Evolutionary conservation across 2,888 invertebrate species (phyloP).

Genomic region (Perizoma affinitatum): DNA sequence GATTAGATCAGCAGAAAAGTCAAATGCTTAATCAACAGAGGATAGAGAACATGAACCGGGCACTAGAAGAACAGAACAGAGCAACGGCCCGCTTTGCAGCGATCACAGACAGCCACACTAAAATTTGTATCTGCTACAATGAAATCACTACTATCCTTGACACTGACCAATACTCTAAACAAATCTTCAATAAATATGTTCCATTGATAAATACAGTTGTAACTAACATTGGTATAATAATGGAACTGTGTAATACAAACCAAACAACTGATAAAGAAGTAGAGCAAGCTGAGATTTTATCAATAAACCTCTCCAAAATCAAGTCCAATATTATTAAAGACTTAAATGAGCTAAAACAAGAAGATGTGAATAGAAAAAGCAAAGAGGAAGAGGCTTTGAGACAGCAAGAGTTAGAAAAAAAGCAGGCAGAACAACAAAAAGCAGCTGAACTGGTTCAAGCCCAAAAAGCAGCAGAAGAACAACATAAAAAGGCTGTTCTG

Average conservation of each 20-base stretch:
- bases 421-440: constrained; percentile 51
- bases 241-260: constrained; percentile 73
- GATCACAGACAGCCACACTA: constrained; percentile 82
- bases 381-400: constrained; percentile 56
- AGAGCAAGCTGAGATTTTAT: constrained; percentile 79
- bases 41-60: constrained; percentile 76
- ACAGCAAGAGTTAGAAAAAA: constrained; percentile 60
- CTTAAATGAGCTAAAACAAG: constrained; percentile 55
- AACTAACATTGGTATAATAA: constrained; percentile 70
- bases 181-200: constrained; percentile 71
- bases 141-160: constrained; percentile 78
- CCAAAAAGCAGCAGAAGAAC: constrained; percentile 42
- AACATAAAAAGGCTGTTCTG: constrained; percentile 49
- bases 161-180: constrained; percentile 68
- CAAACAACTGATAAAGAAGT: constrained; percentile 78
- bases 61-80: constrained; percentile 79
- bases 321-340: constrained; percentile 70
- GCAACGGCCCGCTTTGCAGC: constrained; percentile 77
- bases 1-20: constrained; percentile 79
- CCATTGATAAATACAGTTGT: constrained; percentile 66
- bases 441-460: constrained; percentile 44
- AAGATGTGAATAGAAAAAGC: constrained; percentile 53
- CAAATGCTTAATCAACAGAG: constrained; percentile 69
- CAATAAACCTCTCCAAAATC: constrained; percentile 76
- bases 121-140: constrained; percentile 83